Base-by-base conservation (phyloP, 2,113 vertebrate genomes). In the Myrmecophaga tridactyla region DNA sequence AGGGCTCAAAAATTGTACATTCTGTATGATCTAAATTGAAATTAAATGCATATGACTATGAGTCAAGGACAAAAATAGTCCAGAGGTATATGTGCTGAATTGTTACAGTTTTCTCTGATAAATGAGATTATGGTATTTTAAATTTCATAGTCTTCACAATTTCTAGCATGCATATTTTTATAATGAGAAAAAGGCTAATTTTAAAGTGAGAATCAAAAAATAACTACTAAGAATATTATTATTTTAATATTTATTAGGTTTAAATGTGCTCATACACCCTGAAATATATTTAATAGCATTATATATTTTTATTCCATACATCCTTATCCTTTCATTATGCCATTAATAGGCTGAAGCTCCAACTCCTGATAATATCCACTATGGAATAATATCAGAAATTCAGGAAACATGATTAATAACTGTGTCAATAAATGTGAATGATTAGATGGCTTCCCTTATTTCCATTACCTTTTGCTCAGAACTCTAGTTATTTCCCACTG, bases 381-480 rank as follows among this genome's bases (percentile, higher is more conserved):
- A 9, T 27, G 2, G 17, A 8, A 36, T 6, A 34, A n/a, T 2
- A 18, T 46, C 67, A 25, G 34, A 62, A 67, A 18, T 39, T 78
- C 76, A 65, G 25, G 39, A 60, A 39, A 9, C 20, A 27, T 0
- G 7, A 70, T 69, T 34, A 21, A 20, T 75, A 58, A 63, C 69
- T 46, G 34, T 70, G 76, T 80, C 89, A 63, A 34, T 81, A 46
- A 63, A 62, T 7, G 48, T 6, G n/a, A 58, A 36, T 0, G 1
- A 43, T 58, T 25, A 63, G 23, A 39, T 43, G 43, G 39, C 53
- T 63, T 88, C 53, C 81, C 86, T 81, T 34, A 69, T 86, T 77
- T 48, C 94, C 72, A 72, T 69, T 63, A 88, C 72, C 86, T 53
- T 58, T 83, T 91, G 72, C 80, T 89, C 87, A 34, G 36, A 48